Evolutionary conservation across 1,140 invertebrate species (phyloP), one percentile per base, ranked within the genome.

Genomic region (Gyrodactylus salaris): DNA sequence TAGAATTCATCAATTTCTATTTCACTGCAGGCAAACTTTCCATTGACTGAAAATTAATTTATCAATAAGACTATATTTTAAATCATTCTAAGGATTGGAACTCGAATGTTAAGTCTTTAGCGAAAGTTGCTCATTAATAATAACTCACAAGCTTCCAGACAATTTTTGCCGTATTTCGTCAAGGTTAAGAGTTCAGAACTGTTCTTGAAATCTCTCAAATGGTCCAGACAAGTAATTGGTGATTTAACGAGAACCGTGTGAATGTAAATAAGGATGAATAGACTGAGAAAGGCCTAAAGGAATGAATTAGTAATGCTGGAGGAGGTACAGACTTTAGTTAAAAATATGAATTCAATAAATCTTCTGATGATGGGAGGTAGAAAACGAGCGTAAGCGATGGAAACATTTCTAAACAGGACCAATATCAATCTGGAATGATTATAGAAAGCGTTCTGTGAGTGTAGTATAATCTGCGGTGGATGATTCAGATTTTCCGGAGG

Each of bases 241-340:
- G 88, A 85, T 76, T 88, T 85, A 73, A 91, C 90, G 81, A 95
- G 95, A 68, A 87, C 87, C 78, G 91, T 85, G 78, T 97, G 93
- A 76, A 96, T 91, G 80, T 97, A 97, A 27, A 88, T 86, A 76
- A 97, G 84, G 34, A 91, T 86, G 78, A 89, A 89, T 80, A 96
- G 87, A 74, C 90, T 88, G 26, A 86, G 79, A 75, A 95, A 82
- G 19, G 91, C 91, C 86, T 87, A 75, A n/a, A 34, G 68, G 74
- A 76, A 21, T 68, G 20, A 25, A 20, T 54, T 27, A 23, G 25
- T 70, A 75, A 70, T 71, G 27, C 76, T 73, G 26, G 72, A 34
- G 2, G 25, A 77, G n/a, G n/a, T n/a, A n/a, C n/a, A 82, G 78
- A 87, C 86, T 84, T 91, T 91, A 22, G 91, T 79, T 76, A 97